Conservation (phyloP, 2,797 vertebrate genomes). For the Furcifer pardalis region DNA sequence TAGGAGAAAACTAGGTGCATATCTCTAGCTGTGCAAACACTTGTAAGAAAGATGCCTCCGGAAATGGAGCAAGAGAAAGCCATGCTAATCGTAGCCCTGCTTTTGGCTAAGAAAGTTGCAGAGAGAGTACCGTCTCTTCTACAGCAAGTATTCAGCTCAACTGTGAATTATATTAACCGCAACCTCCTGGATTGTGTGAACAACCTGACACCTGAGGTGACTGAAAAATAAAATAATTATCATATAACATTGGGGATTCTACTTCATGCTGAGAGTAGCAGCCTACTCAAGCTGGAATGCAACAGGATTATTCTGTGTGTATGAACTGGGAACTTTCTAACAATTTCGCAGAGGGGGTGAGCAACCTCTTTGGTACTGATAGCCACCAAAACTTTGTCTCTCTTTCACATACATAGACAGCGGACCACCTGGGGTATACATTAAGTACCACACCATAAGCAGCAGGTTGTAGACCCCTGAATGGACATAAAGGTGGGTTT, state of each 20-base stretch:
- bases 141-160: slow-evolving; percentile 66
- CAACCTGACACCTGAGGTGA: slow-evolving; percentile 59
- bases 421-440: background rate
- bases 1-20: slow-evolving; percentile 77
- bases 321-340: too few species aligned
- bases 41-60: slow-evolving; percentile 41
- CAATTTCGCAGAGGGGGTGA: background rate
- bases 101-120: slow-evolving; percentile 84
- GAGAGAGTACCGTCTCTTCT: slow-evolving; percentile 77
- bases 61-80: slow-evolving; percentile 80
- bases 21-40: slow-evolving; percentile 63
- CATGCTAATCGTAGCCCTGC: slow-evolving; percentile 79
- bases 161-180: slow-evolving; percentile 74
- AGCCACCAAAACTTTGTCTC: background rate
- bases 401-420: background rate
- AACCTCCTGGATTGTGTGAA: slow-evolving; percentile 56
- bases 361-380: background rate
- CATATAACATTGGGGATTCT: background rate
- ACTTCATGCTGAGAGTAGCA: background rate
- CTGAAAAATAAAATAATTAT: background rate
- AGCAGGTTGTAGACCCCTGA: background rate
- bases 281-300: background rate
- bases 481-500: background rate
- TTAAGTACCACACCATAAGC: background rate
- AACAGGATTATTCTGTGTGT: background rate